Percentiles rank a stretch among this genome's conserved stretches.
These are phyloP conservation scores for Apeira syringaria DNA, from an alignment of 2,888 invertebrate species.

Conservation along the genomic window DNA sequence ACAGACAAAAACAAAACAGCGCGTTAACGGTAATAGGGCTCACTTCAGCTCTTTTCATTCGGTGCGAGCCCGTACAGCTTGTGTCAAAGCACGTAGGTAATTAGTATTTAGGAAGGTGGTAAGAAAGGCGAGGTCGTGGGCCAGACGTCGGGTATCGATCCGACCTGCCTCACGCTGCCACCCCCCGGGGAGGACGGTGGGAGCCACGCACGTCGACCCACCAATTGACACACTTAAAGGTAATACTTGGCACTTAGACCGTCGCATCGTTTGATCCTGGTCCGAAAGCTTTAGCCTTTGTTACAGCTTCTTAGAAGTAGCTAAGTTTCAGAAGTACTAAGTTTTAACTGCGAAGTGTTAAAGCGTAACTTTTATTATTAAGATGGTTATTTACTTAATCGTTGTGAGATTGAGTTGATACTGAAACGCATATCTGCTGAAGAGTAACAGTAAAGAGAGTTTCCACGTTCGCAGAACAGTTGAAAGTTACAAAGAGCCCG, in stretches of 20 bases:
- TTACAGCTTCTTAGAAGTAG: constrained; percentile 8
- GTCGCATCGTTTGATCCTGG: constrained; percentile 55
- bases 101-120: constrained; percentile 84
- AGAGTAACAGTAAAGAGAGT: constrained; percentile 33
- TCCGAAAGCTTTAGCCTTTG: constrained; percentile 36
- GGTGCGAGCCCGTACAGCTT: constrained; percentile 71
- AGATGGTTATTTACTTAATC: constrained; percentile 8
- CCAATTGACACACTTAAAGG: constrained; percentile 83
- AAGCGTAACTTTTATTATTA: constrained; percentile 11
- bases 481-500: constrained; percentile 74
- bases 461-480: constrained; percentile 58
- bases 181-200: constrained; percentile 53
- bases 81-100: constrained; percentile 84
- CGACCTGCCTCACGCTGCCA: constrained; percentile 81
- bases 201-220: constrained; percentile 79
- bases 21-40: constrained; percentile 71
- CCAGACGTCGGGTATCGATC: constrained; percentile 88
- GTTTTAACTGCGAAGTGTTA: constrained; percentile 9
- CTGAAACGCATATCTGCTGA: constrained; percentile 28
- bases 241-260: constrained; percentile 75
- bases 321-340: constrained; percentile 7
- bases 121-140: constrained; percentile 83
- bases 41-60: constrained; percentile 73
- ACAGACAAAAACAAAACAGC: constrained; percentile 54
- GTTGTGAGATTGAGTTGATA: constrained; percentile 7